Evolutionary conservation across 2,797 vertebrate species (phyloP).

Genomic region (Coregonus sp.): DNA sequence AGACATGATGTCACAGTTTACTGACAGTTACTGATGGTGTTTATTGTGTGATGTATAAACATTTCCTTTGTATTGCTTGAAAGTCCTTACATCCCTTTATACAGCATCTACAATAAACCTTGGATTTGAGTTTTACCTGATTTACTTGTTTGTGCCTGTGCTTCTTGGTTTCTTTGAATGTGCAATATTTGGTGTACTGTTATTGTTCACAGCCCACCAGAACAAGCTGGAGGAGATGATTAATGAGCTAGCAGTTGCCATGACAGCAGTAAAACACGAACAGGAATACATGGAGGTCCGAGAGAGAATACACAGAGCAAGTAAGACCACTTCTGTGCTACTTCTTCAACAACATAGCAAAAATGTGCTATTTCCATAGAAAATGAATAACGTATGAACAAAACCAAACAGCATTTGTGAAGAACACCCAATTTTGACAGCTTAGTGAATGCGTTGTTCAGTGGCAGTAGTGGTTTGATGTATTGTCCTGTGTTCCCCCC

Average conservation of each 20-base stretch:
- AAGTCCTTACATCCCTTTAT: not conserved
- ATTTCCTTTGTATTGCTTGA: not conserved
- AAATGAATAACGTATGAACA: not conserved
- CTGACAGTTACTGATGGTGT: not conserved
- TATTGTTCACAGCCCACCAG: constrained; percentile 85
- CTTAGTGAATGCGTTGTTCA: not conserved
- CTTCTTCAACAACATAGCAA: not conserved
- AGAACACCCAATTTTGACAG: not conserved
- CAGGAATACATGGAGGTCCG: constrained; percentile 99
- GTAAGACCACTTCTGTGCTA: constrained; percentile 70
- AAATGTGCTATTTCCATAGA: not conserved
- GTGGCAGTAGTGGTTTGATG: not conserved
- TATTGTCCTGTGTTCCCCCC: not conserved
- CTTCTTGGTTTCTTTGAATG: not conserved
- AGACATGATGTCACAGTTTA: constrained; percentile 1
- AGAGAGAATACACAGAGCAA: constrained; percentile 98
- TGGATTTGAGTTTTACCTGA: not conserved
- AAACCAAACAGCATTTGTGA: not conserved
- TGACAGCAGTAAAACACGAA: constrained; percentile 98
- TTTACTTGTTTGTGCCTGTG: not conserved
- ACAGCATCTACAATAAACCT: not conserved
- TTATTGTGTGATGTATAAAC: not conserved
- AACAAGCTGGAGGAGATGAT: constrained; percentile 99
- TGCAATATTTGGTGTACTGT: not conserved
- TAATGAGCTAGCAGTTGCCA: constrained; percentile 94